Evolutionary conservation across 2,113 vertebrate genomes (phyloP).

Genomic region (Caranx melampygus): DNA sequence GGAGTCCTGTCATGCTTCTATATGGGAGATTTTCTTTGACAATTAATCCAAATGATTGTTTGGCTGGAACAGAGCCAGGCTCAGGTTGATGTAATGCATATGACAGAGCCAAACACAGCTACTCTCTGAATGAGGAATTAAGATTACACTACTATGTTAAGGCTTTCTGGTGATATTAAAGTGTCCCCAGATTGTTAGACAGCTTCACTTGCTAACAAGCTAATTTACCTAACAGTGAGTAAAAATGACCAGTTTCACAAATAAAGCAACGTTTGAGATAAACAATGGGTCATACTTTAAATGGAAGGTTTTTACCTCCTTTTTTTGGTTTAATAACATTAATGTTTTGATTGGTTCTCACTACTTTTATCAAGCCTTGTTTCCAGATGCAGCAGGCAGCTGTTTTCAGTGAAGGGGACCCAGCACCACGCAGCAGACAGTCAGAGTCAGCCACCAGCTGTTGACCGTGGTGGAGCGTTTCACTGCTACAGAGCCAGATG

Average conservation of each 20-base stretch:
- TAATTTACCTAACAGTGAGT: conserved; percentile 14
- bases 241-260: neutral
- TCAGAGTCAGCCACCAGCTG: neutral
- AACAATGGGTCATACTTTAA: neutral
- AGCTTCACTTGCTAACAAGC: conserved; percentile 8
- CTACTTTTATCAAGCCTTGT: neutral
- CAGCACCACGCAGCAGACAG: no score
- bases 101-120: conserved; percentile 48
- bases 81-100: conserved; percentile 63
- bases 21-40: conserved; percentile 45
- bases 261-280: neutral
- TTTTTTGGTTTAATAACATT: no score
- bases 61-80: conserved; percentile 57
- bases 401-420: no score
- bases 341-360: neutral
- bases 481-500: neutral
- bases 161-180: conserved; percentile 8
- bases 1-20: conserved; percentile 29
- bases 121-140: conserved; percentile 25
- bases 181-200: conserved; percentile 1
- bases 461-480: neutral
- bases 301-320: neutral
- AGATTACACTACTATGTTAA: conserved; percentile 14
- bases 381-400: no score
- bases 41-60: conserved; percentile 70